These are phyloP conservation scores for Dascyllus trimaculatus DNA, from an alignment of 2,113 vertebrate species.

Conservation along the genomic window DNA sequence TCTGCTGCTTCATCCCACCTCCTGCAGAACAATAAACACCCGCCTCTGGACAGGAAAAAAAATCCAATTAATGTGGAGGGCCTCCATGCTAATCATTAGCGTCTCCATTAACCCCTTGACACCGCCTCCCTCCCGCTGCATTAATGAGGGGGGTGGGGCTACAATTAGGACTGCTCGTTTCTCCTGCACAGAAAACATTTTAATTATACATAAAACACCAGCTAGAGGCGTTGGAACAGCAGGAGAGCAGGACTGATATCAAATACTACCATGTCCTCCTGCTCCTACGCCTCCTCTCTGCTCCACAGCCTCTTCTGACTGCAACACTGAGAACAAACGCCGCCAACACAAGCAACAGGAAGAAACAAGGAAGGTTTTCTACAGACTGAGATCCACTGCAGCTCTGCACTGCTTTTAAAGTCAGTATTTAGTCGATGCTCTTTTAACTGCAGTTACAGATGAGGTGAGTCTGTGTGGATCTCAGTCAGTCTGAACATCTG, in stretches of 20 bases:
- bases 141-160: slow-evolving; percentile 27
- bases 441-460: too few species aligned
- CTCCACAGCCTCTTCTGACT: too few species aligned
- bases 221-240: neutral
- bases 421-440: too few species aligned
- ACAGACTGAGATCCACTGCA: too few species aligned
- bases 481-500: too few species aligned
- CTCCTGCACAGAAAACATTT: slow-evolving; percentile 42
- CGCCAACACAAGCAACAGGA: too few species aligned
- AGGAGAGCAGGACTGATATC: slow-evolving; percentile 15
- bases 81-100: slow-evolving; percentile 45
- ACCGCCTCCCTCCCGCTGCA: slow-evolving; percentile 23
- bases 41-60: slow-evolving; percentile 1
- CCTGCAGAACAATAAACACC: slow-evolving; percentile 29
- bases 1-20: neutral
- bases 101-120: slow-evolving; percentile 60
- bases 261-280: neutral
- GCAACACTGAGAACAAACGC: neutral
- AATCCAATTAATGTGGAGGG: slow-evolving; percentile 42
- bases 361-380: too few species aligned
- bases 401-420: too few species aligned
- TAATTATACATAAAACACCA: slow-evolving; percentile 41
- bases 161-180: slow-evolving; percentile 12
- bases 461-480: too few species aligned
- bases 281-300: neutral